Base-by-base conservation (phyloP, 92 coral and sea anemone genomes). In the Actinostola sp. region DNA sequence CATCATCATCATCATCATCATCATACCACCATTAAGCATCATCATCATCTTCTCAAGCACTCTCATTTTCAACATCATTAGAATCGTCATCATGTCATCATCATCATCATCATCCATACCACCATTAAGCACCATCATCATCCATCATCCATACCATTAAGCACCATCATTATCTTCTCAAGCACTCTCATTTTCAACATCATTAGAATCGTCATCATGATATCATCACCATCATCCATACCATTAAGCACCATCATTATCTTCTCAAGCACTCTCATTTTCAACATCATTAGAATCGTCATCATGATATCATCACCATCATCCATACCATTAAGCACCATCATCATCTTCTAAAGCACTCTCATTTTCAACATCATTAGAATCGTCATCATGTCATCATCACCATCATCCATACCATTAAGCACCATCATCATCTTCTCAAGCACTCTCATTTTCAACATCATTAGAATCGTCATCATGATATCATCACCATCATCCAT, bases 381-480 rank as follows among this genome's bases (percentile, higher is more conserved):
- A 3, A 33, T 58, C 64, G 23, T 58, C 64, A 48, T 17, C 54
- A 48, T 17, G n/a, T n/a, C 3, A 48, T 48, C 5, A n/a, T n/a
- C n/a, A n/a, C n/a, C n/a, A n/a, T n/a, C n/a, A n/a, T n/a, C n/a
- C 13, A 3, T 23, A 48, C 19, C 54, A 3, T 4, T 48, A 2
- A 48, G 5, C 19, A 48, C 19, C 12, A 48, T 17, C 5, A 48
- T 23, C 3, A 13, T 3, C 13, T 3, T 6, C 7, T 14, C 7
- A 7, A 39, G 14, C 7, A 14, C 7, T 39, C 44, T 32, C 75
- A 68, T 50, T 30, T 44, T 8, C 56, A 41, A 4, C 24, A 23
- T 27, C 73, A 67, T 21, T 11, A 28, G 44, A 59, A 67, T 67
- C 73, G 14, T 42, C 56, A 39, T 65, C 71, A 65, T 41, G n/a